Evolutionary conservation across 2,113 vertebrate genomes (phyloP).

Genomic region (Tonatia bakeri): DNA sequence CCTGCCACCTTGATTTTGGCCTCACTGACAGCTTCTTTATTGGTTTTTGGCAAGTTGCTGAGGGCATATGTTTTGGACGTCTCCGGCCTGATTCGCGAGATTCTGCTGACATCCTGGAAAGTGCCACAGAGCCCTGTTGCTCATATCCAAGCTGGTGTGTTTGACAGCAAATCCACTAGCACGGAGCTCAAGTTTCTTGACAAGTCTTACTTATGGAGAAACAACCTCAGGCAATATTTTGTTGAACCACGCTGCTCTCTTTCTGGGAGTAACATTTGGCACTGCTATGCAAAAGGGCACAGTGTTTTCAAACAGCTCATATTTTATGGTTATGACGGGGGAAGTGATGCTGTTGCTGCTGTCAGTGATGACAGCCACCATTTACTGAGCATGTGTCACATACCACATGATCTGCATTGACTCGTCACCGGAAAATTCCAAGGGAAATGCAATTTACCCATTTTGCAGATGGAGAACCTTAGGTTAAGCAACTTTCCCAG

Average conservation of each 20-base stretch:
- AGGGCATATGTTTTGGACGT: constrained; percentile 47
- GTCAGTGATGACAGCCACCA: neutral
- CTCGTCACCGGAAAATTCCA: neutral
- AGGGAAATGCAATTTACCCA: neutral
- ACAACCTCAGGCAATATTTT: neutral
- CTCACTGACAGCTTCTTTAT: neutral
- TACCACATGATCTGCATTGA: neutral
- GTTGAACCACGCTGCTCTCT: neutral
- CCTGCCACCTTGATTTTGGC: neutral
- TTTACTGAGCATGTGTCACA: neutral
- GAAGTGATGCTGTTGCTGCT: neutral
- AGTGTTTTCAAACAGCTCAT: neutral
- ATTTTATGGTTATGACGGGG: neutral
- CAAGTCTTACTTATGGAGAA: constrained; percentile 59
- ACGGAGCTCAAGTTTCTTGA: constrained; percentile 61
- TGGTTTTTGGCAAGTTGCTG: constrained; percentile 43
- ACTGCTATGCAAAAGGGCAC: neutral
- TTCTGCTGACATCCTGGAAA: constrained; percentile 63
- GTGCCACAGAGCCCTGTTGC: constrained; percentile 18
- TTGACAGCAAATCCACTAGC: constrained; percentile 23
- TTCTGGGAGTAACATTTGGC: neutral
- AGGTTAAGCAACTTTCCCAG: neutral
- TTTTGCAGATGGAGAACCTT: neutral
- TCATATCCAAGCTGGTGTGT: constrained; percentile 17
- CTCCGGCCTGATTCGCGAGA: constrained; percentile 43